phyloP scores from a whole-genome alignment of 37 sponge, comb jelly and placozoan genomes.

The Amphimedon queenslandica region DNA sequence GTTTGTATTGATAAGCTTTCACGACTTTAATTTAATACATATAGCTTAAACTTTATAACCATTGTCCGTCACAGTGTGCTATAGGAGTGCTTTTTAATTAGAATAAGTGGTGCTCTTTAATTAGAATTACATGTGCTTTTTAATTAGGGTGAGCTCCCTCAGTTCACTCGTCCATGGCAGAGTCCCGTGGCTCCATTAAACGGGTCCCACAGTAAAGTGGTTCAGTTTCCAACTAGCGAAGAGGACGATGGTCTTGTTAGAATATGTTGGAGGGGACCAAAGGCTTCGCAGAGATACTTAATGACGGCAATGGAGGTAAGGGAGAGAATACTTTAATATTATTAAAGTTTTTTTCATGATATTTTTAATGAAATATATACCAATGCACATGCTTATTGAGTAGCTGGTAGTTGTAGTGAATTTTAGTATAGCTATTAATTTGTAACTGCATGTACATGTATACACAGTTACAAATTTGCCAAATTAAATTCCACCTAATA shows the following conservation, averaged over 20 bases:
- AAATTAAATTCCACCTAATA: no score
- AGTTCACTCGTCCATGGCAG: slow-evolving; percentile 83
- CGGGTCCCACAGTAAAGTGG: slow-evolving; percentile 10
- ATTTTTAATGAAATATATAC: no score
- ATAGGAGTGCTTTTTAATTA: not conserved
- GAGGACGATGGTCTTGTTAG: slow-evolving; percentile 61
- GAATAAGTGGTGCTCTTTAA: no score
- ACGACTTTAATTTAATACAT: no score
- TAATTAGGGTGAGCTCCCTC: slow-evolving; percentile 59
- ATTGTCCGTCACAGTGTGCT: no score
- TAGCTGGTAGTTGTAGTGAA: no score
- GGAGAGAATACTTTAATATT: not conserved
- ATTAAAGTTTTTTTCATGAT: not conserved
- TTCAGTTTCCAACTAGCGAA: slow-evolving; percentile 76
- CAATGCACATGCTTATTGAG: no score
- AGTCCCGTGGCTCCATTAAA: slow-evolving; percentile 55
- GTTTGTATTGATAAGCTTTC: not conserved
- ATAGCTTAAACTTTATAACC: no score
- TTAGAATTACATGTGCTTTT: not conserved
- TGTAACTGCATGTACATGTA: no score
- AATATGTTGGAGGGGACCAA: slow-evolving; percentile 72
- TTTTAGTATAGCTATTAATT: no score
- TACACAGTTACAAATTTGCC: no score
- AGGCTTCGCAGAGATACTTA: slow-evolving; percentile 17
- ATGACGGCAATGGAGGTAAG: slow-evolving; percentile 8